phyloP scores from a whole-genome alignment of 2,888 invertebrate species.

The Machimus atricapillus region DNA sequence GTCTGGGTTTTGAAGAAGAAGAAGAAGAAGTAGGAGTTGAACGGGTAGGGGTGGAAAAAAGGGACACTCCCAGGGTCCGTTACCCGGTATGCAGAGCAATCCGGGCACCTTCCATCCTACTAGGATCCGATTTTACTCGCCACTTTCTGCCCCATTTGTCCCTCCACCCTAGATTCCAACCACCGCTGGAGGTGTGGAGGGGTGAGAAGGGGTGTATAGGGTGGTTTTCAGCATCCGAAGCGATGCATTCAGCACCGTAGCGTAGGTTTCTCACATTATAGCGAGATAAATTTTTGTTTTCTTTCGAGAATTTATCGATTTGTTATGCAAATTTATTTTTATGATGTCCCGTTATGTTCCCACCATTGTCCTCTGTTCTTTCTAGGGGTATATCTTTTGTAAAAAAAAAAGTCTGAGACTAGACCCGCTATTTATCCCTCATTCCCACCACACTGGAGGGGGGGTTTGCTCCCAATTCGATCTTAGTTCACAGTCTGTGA shows the following conservation, averaged over 20 bases:
- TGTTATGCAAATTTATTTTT: constrained; percentile 38
- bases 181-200: background rate
- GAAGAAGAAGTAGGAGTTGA: background rate
- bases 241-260: background rate
- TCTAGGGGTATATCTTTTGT: background rate
- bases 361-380: background rate
- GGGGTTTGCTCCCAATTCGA: background rate
- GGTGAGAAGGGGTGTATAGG: no score
- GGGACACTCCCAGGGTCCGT: background rate
- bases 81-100: constrained; percentile 17
- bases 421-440: background rate
- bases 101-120: background rate
- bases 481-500: background rate
- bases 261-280: constrained; percentile 34
- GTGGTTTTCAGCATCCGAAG: background rate
- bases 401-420: background rate
- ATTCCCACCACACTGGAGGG: background rate
- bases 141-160: constrained; percentile 1
- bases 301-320: constrained; percentile 36
- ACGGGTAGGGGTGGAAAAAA: background rate
- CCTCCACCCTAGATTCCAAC: background rate
- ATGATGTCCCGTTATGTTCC: constrained; percentile 15
- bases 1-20: constrained; percentile 26
- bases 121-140: background rate
- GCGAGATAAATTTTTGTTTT: constrained; percentile 35